These are phyloP conservation scores for Agriopis aurantiaria DNA, from an alignment of 2,888 invertebrate species.

Conservation along the genomic window DNA sequence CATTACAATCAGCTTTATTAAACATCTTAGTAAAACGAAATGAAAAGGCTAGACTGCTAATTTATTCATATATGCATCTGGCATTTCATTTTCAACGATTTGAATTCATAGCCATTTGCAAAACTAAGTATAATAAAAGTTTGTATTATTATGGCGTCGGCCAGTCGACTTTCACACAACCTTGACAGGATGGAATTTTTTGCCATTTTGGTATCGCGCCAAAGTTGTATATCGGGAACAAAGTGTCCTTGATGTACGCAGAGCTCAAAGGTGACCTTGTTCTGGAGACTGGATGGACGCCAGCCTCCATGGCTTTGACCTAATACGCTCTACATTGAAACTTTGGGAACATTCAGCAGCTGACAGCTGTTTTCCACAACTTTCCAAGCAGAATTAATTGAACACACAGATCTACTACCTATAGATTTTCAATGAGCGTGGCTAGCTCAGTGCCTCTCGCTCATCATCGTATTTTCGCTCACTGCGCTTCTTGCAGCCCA, in stretches of 20 bases:
- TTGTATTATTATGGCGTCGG: slow-evolving; percentile 38
- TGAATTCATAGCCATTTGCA: slow-evolving; percentile 24
- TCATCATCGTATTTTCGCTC: too few relatives aligned
- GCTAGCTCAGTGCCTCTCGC: too few relatives aligned
- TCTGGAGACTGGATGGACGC: slow-evolving; percentile 55
- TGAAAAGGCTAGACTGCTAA: slow-evolving; percentile 30
- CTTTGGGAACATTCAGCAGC: slow-evolving; percentile 39
- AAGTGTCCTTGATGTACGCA: slow-evolving; percentile 45
- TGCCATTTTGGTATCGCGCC: slow-evolving; percentile 54
- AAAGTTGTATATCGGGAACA: slow-evolving; percentile 45
- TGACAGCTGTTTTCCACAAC: slow-evolving; percentile 31
- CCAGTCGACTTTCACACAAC: slow-evolving; percentile 48
- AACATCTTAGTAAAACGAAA: slow-evolving; percentile 13
- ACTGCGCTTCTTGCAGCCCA: too few relatives aligned
- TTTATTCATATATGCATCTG: slow-evolving; percentile 37
- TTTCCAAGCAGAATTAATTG: slow-evolving; percentile 24
- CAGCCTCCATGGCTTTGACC: slow-evolving; percentile 60
- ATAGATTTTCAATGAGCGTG: too few relatives aligned
- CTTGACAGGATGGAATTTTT: slow-evolving; percentile 53
- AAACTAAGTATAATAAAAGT: slow-evolving; percentile 23
- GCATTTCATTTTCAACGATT: slow-evolving; percentile 32
- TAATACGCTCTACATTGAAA: slow-evolving; percentile 43
- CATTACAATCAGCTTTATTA: slow-evolving; percentile 21
- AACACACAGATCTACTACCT: too few relatives aligned
- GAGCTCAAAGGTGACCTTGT: slow-evolving; percentile 51